A percentile compares a stretch with the other conserved stretches of the same genome.
Conservation (phyloP, 2,888 invertebrate genomes). For the Drosophila leonis region DNA sequence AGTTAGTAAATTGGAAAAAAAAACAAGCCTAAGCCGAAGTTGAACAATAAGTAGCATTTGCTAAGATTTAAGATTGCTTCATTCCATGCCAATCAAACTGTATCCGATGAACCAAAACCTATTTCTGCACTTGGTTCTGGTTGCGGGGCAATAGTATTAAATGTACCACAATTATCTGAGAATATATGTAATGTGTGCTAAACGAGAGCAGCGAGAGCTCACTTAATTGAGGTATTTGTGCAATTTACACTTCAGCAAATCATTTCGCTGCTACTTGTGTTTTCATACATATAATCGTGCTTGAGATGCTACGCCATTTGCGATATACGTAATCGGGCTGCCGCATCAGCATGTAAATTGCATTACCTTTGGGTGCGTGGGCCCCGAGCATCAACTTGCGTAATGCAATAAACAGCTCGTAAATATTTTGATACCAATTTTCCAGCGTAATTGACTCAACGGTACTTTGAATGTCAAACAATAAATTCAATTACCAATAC, state of each 20-base stretch:
- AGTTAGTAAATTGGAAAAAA: too few species aligned
- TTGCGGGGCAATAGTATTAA: slow-evolving; percentile 18
- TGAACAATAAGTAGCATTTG: not conserved
- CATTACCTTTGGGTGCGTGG: slow-evolving; percentile 59
- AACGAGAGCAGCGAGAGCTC: slow-evolving; percentile 17
- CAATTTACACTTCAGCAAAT: slow-evolving; percentile 68
- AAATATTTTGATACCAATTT: slow-evolving; percentile 83
- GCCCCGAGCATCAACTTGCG: slow-evolving; percentile 58
- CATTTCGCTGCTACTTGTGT: slow-evolving; percentile 47
- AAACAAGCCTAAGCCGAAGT: too few species aligned
- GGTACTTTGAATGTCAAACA: slow-evolving; percentile 83
- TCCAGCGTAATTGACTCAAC: slow-evolving; percentile 83
- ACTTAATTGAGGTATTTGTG: slow-evolving; percentile 55
- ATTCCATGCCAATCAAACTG: not conserved
- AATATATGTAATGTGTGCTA: not conserved
- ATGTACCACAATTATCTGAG: slow-evolving; percentile 31
- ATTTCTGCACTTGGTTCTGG: not conserved
- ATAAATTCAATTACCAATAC: slow-evolving; percentile 83
- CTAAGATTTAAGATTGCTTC: not conserved
- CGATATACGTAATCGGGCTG: slow-evolving; percentile 58
- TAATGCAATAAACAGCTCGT: slow-evolving; percentile 82
- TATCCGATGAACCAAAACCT: not conserved
- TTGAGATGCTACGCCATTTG: slow-evolving; percentile 45
- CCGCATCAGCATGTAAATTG: slow-evolving; percentile 78
- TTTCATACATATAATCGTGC: slow-evolving; percentile 12